Percentiles rank a stretch among this genome's conserved stretches.
These are phyloP conservation scores for Dipodomys merriami DNA, from an alignment of 2,113 vertebrate genomes.

Conservation along the genomic window DNA sequence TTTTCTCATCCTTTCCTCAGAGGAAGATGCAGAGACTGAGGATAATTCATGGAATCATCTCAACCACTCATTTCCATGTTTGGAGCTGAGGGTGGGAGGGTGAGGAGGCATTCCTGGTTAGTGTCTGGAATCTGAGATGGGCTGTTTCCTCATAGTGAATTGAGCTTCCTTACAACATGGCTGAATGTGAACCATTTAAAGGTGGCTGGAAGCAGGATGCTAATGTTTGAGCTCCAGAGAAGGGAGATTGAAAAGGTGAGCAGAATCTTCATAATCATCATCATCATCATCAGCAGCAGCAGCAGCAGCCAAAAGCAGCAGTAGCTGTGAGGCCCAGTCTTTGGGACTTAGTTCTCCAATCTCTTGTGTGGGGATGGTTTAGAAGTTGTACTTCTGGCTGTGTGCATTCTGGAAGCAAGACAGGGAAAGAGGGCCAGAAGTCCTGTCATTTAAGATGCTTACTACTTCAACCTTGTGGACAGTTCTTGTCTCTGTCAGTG, in stretches of 20 bases:
- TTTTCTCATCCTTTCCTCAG: not conserved
- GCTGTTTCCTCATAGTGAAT: not conserved
- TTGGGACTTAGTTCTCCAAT: not conserved
- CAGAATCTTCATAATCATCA: not conserved
- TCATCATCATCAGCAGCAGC: too few relatives aligned
- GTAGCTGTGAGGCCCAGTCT: not conserved
- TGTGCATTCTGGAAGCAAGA: not conserved
- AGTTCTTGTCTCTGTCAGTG: not conserved
- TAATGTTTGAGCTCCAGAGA: not conserved
- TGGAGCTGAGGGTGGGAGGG: too few relatives aligned
- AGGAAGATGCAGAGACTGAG: not conserved
- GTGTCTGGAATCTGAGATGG: not conserved
- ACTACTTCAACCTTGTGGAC: not conserved
- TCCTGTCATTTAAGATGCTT: accelerated
- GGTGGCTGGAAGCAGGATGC: not conserved
- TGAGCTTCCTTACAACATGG: not conserved
- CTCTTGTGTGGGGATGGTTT: not conserved
- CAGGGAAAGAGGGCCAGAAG: too few relatives aligned
- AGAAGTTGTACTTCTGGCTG: too few relatives aligned
- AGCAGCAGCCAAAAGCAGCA: not conserved
- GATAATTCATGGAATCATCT: not conserved
- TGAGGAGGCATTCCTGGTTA: not conserved
- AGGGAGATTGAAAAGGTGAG: not conserved
- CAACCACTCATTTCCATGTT: too few relatives aligned
- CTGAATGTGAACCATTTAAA: not conserved